Evolutionary conservation across 1,140 invertebrate species (phyloP), one percentile per base, ranked within the genome.

Genomic region (Heliothis virescens): DNA sequence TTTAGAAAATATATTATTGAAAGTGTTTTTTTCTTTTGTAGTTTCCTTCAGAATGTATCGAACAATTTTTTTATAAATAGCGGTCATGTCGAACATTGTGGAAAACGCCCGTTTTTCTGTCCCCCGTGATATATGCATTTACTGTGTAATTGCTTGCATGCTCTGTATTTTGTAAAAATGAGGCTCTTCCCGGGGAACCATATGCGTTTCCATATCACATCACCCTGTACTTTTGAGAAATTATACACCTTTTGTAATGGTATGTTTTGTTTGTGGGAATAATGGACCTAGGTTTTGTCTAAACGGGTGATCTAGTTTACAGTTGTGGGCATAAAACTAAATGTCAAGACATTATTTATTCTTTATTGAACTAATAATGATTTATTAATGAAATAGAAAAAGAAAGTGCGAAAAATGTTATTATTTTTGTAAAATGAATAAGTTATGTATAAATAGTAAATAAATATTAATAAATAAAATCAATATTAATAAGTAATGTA

Each of bases 81-180:
- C 7, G 15, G n/a, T 15, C 52, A 55, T 16, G 15, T 63, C 74
- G 74, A 9, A 63, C 48, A 13, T 9, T 0, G 60, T 87, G 87
- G 87, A 88, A 83, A 86, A 55, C 85, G 10, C 82, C 15, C 48
- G 53, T 80, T 80, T 84, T 84, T 79, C 71, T 83, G 82, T 85
- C 79, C 83, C 55, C 84, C 65, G 89, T 92, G 90, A 89, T 89
- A 88, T 91, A 92, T 90, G 90, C 85, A 86, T 85, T 88, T 85
- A 87, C 82, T 87, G 73, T 71, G 86, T 87, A 90, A 91, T 91
- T 86, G 83, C 85, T 77, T 62, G 60, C 78, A 85, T 87, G 81
- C 77, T 85, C 85, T 79, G 79, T 83, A 82, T 85, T 86, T 87
- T 75, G 78, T 52, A 80, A 82, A 85, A 78, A 79, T 81, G 48